Base-by-base conservation (phyloP, 1,140 invertebrate species). In the Drosophila pseudoobscura region DNA sequence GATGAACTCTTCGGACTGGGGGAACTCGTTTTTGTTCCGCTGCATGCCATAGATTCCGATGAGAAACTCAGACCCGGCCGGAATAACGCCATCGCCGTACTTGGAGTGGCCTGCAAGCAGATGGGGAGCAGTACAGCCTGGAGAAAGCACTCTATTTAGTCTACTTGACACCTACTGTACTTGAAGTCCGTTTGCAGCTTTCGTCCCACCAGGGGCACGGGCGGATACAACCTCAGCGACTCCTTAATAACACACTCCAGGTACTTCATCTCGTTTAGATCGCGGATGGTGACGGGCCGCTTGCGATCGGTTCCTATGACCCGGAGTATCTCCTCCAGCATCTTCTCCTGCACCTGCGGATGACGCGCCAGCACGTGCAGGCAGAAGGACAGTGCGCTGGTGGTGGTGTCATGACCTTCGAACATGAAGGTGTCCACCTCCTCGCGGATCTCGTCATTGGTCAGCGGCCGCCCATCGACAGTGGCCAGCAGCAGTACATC, bases 161-260 rank as follows among this genome's bases (percentile, higher is more conserved):
- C 3, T 9, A 9, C 55, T 24, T 44, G 41, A 22, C 9, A 78
- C 80, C 55, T 69, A 91, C 89, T 75, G 54, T 87, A 89, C 31
- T 80, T 80, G 0, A 89, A 92, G 49, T 97, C 95, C 82, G 95
- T 92, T 35, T 94, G 94, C 1, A 96, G 73, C 65, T 94, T 92
- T 66, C 96, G 92, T 1, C 94, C 90, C 8, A 91, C 61, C 0
- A 91, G 6, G 0, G 90, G 88, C 6, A 95, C 95, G 0, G 95
- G 93, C 2, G 95, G 95, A 90, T 93, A 95, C 11, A 96, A 78
- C 43, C 95, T 92, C 11, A 96, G 82, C 0, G 94, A 92, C 90
- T 96, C 95, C 90, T 96, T 96, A 11, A 96, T 93, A 22, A 95
- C 94, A 84, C 94, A 93, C 64, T 96, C 96, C 61, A 95, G 82